Base-by-base conservation (phyloP, 2,797 vertebrate genomes). In the Percopsis omiscomaycus region DNA sequence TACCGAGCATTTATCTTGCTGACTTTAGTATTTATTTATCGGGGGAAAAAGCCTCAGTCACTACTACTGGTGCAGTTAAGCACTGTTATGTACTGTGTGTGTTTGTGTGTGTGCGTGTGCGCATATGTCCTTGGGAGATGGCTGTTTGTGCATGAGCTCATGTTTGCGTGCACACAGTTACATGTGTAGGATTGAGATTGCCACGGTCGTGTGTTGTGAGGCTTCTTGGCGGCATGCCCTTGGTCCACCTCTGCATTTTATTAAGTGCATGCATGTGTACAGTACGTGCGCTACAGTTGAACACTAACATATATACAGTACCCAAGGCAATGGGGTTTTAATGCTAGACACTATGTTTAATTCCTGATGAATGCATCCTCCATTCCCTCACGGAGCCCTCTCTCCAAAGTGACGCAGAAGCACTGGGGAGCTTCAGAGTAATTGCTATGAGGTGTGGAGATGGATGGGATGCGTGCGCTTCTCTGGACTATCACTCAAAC, bases 401-500 rank as follows among this genome's bases (percentile, higher is more conserved):
- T 64, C 60, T 80, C 57, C 77, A 44, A 56, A 59, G 57, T 22
- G 16, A 42, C 47, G 29, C 37, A 28, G n/a, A 71, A 83, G 63
- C 68, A 51, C 61, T 13, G 1, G 56, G 74, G 68, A 84, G 71
- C 51, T 50, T 77, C 57, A 66, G 71, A 85, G 53, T 88, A 83
- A 89, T 86, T 83, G 78, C 80, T 32, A 62, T 16, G 59, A 76
- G 76, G 71, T 73, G 80, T 74, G 71, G 66, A 84, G 82, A 82
- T 69, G 81, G 71, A 82, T 71, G 65, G 69, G 54, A 83, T 85
- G 79, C 82, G 74, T 69, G 84, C 81, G 32, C 60, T 58, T 77
- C 64, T 72, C 68, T 67, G 68, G 63, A 82, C 79, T 69, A 83
- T 87, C 74, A 84, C 73, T 87, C 84, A 84, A 68, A 84, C 67